Percentiles rank a stretch among this genome's conserved stretches.
Conservation (phyloP, 2,888 invertebrate species). For the Trichopoda pennipes region DNA sequence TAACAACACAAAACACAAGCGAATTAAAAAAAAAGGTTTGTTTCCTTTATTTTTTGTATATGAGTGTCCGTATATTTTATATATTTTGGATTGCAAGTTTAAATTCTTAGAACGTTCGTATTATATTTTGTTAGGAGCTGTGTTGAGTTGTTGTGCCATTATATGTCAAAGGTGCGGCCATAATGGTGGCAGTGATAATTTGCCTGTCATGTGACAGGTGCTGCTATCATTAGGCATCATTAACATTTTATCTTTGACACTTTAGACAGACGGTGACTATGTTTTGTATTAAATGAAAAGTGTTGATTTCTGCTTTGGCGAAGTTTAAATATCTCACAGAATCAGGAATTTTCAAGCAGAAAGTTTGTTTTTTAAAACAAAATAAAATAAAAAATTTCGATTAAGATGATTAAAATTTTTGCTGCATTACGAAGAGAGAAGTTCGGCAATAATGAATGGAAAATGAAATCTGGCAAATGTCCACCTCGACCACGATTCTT, state of each 20-base stretch:
- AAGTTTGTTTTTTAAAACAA: no score
- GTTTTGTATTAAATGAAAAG: not conserved
- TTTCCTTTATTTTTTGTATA: slow-evolving; percentile 5
- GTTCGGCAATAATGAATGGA: no score
- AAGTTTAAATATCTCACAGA: not conserved
- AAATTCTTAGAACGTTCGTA: not conserved
- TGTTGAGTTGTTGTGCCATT: slow-evolving; percentile 25
- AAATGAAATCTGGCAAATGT: no score
- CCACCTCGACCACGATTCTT: no score
- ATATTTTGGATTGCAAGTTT: not conserved
- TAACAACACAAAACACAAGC: slow-evolving; percentile 39
- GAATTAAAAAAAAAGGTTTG: slow-evolving; percentile 1
- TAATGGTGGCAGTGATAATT: slow-evolving; percentile 56
- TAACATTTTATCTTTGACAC: slow-evolving; percentile 70
- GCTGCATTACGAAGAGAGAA: no score
- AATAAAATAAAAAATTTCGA: no score
- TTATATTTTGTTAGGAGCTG: slow-evolving; percentile 16
- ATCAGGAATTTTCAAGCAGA: not conserved
- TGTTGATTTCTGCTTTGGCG: not conserved
- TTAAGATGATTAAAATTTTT: no score
- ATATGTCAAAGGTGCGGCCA: slow-evolving; percentile 54
- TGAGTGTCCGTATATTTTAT: no score
- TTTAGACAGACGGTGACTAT: slow-evolving; percentile 44
- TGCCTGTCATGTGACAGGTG: slow-evolving; percentile 70
- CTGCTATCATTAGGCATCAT: slow-evolving; percentile 71